Evolutionary conservation across 2,797 vertebrate genomes (phyloP).

Genomic region (Psittacula derbiana): DNA sequence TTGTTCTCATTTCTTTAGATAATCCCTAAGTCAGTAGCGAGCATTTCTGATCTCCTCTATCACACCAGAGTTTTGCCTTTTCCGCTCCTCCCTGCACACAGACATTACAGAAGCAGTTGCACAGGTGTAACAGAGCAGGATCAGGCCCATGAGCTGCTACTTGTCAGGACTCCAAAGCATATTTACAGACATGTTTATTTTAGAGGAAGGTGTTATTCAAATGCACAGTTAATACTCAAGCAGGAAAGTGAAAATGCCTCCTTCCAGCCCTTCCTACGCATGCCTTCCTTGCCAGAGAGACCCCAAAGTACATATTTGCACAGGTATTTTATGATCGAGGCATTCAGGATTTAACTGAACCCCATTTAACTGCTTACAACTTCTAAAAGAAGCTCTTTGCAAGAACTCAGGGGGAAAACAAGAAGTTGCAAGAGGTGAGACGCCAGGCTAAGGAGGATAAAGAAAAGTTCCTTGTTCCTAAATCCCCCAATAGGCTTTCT

Average conservation of each 20-base stretch:
- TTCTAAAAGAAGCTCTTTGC: constrained; percentile 35
- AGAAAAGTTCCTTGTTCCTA: constrained; percentile 28
- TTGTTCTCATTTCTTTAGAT: not conserved
- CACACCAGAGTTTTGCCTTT: not conserved
- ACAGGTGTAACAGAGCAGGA: not conserved
- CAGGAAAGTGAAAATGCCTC: constrained; percentile 14
- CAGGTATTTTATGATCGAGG: constrained; percentile 37
- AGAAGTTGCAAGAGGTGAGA: not conserved
- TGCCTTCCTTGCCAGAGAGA: not conserved
- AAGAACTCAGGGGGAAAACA: not conserved
- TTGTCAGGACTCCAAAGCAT: constrained; percentile 32
- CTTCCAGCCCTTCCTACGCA: constrained; percentile 31
- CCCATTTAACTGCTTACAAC: constrained; percentile 49
- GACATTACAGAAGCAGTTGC: not conserved
- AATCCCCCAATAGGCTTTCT: constrained; percentile 36
- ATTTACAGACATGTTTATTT: constrained; percentile 39
- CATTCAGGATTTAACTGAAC: constrained; percentile 37
- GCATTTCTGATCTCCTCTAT: not conserved
- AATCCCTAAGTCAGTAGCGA: not conserved
- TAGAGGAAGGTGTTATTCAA: constrained; percentile 46
- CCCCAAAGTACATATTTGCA: constrained; percentile 10
- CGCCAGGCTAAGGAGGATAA: constrained; percentile 28
- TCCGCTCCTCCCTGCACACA: not conserved
- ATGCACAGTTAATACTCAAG: constrained; percentile 1
- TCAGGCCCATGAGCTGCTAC: not conserved